Conservation (phyloP, 2,113 vertebrate species). For the Eleginops maclovinus region DNA sequence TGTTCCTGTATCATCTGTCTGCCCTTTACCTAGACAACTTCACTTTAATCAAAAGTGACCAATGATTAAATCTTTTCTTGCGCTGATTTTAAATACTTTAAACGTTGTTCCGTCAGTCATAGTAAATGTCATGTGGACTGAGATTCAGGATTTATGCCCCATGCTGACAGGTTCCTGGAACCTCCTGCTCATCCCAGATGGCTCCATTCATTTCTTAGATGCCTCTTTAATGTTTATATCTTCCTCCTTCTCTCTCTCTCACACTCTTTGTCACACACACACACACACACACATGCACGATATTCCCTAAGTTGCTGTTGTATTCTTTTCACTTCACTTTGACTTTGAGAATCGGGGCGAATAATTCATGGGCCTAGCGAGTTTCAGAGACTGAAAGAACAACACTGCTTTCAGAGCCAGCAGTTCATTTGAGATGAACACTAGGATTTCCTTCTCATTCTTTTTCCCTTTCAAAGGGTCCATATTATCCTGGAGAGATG, state of each 20-base stretch:
- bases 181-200: conserved; percentile 49
- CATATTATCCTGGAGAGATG: conserved; percentile 62
- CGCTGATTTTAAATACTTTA: conserved; percentile 58
- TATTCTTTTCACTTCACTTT: conserved; percentile 83
- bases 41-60: conserved; percentile 70
- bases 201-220: conserved; percentile 63
- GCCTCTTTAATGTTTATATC: conserved; percentile 50
- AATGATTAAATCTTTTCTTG: conserved; percentile 65
- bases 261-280: conserved; percentile 2
- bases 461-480: conserved; percentile 52
- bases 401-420: conserved; percentile 76
- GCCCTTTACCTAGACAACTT: conserved; percentile 65
- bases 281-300: conserved; percentile 49
- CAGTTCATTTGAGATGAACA: conserved; percentile 75
- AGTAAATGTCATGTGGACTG: conserved; percentile 52
- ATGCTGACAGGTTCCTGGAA: conserved; percentile 52
- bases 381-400: conserved; percentile 76
- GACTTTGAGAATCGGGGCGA: conserved; percentile 85
- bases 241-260: conserved; percentile 2
- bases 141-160: conserved; percentile 61
- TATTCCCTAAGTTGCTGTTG: conserved; percentile 77
- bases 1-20: conserved; percentile 56
- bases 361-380: conserved; percentile 84
- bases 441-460: conserved; percentile 22
- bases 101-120: conserved; percentile 43